Base-by-base conservation (phyloP, 2,113 vertebrate species). In the Emydocephalus ijimae region DNA sequence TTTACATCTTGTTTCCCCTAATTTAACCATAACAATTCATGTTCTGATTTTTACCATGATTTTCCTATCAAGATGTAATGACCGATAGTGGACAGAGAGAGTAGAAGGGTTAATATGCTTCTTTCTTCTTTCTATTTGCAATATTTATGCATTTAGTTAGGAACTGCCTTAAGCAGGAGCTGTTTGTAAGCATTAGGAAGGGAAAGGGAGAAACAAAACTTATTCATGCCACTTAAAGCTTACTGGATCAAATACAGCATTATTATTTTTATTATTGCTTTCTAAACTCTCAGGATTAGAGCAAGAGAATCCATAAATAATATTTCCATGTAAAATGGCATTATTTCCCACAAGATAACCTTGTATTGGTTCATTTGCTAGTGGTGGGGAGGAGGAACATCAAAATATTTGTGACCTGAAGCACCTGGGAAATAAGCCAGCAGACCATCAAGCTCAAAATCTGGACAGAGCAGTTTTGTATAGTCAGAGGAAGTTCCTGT, bases 21-120 rank as follows among this genome's bases (percentile, higher is more conserved):
- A 95, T 96, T 95, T 94, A 94, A 95, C 96, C 95, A 92, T 95
- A 45, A 74, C 86, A 43, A 24, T 43, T 34, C 1, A 85, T 85
- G 5, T 64, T 92, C 56, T 61, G 64, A 56, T 39, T 90, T 81
- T 43, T 81, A 81, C 74, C 74, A 81, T 93, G 9, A n/a, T 94
- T 94, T 81, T 43, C 74, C 34, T 24, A 59, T 93, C 91, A 81
- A 95, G 50, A 55, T 85, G 86, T 50, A 9, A 81, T 29, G 24
- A 55, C 12, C 15, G 15, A 18, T 29, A 85, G 54, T 61, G 24
- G 10, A 20, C 94, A 92, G 94, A 93, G 91, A 94, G 61, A 48
- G 50, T 85, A 86, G 29, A 18, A 90, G 52, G 43, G 14, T 29
- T 93, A 34, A 69, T 34, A 1, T 92, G 45, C 20, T 59, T 39